phyloP scores from a whole-genome alignment of 1,140 invertebrate species.

The Wiebesia pumilae region DNA sequence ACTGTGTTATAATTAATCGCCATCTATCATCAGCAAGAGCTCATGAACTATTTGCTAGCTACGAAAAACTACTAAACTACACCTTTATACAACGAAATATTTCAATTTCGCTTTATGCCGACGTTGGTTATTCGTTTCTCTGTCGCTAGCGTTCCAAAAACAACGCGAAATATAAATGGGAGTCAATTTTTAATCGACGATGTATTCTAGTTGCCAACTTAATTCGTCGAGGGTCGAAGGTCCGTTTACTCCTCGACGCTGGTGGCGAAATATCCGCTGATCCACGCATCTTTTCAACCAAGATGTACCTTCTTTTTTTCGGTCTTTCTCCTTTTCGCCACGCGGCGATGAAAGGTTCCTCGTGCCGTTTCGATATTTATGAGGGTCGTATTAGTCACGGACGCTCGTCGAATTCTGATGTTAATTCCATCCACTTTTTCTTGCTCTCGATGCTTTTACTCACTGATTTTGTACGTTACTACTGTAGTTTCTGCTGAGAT shows the following conservation, averaged over 20 bases:
- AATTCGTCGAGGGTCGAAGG: slow-evolving; percentile 16
- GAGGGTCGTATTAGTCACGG: slow-evolving; percentile 47
- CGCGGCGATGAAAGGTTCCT: slow-evolving; percentile 45
- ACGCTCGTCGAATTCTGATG: slow-evolving; percentile 28
- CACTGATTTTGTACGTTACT: background rate
- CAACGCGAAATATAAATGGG: slow-evolving; percentile 6
- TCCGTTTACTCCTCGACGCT: background rate
- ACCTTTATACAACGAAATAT: slow-evolving; percentile 17
- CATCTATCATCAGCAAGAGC: slow-evolving; percentile 18
- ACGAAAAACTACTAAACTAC: slow-evolving; percentile 1
- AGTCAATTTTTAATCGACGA: slow-evolving; percentile 45
- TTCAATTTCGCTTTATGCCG: slow-evolving; percentile 16
- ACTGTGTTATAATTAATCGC: slow-evolving; percentile 21
- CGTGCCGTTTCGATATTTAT: slow-evolving; percentile 41
- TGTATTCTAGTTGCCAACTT: slow-evolving; percentile 42
- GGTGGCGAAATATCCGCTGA: slow-evolving; percentile 18
- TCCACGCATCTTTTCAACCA: slow-evolving; percentile 10
- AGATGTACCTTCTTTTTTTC: background rate
- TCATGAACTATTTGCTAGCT: slow-evolving; percentile 26
- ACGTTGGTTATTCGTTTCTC: background rate
- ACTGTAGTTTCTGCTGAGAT: background rate
- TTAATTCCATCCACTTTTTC: slow-evolving; percentile 1
- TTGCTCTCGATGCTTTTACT: slow-evolving; percentile 19
- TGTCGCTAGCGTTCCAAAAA: background rate
- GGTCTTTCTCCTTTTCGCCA: slow-evolving; percentile 19